Conservation (phyloP, 2,888 invertebrate genomes). For the Stictocephala bisonia region DNA sequence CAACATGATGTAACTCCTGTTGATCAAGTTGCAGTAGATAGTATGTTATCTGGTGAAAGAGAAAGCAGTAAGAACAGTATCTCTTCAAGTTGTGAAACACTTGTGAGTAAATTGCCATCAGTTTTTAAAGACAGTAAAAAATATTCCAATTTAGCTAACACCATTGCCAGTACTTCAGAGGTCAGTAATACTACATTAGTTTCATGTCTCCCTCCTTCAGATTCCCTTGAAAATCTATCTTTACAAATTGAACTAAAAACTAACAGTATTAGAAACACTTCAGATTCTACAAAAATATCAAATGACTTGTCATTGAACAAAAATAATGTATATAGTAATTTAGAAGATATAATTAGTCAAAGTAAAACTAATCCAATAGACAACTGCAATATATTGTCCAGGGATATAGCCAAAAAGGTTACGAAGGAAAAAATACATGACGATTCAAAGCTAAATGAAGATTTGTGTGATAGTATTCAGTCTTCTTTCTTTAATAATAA, state of each 20-base stretch:
- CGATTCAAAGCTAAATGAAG: neutral
- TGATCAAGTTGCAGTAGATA: constrained; percentile 12
- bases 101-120: neutral
- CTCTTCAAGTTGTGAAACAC: constrained; percentile 8
- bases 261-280: constrained; percentile 42
- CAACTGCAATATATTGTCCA: neutral
- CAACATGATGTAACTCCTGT: constrained; percentile 17
- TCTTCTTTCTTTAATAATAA: constrained; percentile 38
- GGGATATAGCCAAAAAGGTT: neutral
- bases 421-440: neutral
- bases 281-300: constrained; percentile 3
- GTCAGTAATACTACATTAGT: neutral
- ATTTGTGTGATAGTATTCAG: neutral
- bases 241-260: constrained; percentile 55
- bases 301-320: neutral
- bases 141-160: too few species aligned
- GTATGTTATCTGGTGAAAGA: constrained; percentile 1
- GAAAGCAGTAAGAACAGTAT: neutral
- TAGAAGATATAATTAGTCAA: too few species aligned
- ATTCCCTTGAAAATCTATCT: constrained; percentile 55
- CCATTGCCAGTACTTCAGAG: neutral
- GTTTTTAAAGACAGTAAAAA: neutral
- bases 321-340: too few species aligned
- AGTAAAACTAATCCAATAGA: neutral
- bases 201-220: constrained; percentile 47